Evolutionary conservation across 2,888 invertebrate species (phyloP).

Genomic region (Periphyllus acericola): DNA sequence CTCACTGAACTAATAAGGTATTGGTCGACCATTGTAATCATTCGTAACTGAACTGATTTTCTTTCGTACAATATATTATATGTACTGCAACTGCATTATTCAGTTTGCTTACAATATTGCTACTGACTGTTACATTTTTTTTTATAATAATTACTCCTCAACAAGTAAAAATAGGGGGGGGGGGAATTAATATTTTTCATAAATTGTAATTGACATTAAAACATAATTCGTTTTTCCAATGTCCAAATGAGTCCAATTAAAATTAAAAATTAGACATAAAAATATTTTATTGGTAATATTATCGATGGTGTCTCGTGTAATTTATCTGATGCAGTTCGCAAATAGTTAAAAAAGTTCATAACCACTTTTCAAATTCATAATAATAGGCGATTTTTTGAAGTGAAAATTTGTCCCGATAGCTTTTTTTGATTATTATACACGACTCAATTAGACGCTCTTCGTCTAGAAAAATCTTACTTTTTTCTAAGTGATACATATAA

Average conservation of each 20-base stretch:
- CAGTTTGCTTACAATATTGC: too few species aligned
- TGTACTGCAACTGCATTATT: too few species aligned
- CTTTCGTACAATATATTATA: neutral
- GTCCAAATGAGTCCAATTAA: neutral
- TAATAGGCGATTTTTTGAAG: too few species aligned
- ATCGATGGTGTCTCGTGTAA: too few species aligned
- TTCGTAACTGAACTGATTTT: constrained; percentile 3
- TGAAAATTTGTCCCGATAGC: neutral
- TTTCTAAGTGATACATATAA: neutral
- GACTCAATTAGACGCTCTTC: neutral
- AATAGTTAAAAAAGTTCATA: too few species aligned
- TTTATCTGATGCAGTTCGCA: too few species aligned
- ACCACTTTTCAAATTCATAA: too few species aligned
- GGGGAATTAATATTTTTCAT: too few species aligned
- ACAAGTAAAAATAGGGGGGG: too few species aligned
- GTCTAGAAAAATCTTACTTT: neutral
- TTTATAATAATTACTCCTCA: too few species aligned
- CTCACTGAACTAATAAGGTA: neutral
- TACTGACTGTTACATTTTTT: too few species aligned
- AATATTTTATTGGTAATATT: too few species aligned
- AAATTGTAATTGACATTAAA: neutral
- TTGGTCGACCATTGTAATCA: constrained; percentile 18
- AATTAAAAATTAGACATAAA: neutral
- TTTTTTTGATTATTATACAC: neutral
- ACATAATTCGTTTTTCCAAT: neutral